Conservation (phyloP, 37 sponge, comb jelly and placozoan genomes). For the Eunapius fragilis region DNA sequence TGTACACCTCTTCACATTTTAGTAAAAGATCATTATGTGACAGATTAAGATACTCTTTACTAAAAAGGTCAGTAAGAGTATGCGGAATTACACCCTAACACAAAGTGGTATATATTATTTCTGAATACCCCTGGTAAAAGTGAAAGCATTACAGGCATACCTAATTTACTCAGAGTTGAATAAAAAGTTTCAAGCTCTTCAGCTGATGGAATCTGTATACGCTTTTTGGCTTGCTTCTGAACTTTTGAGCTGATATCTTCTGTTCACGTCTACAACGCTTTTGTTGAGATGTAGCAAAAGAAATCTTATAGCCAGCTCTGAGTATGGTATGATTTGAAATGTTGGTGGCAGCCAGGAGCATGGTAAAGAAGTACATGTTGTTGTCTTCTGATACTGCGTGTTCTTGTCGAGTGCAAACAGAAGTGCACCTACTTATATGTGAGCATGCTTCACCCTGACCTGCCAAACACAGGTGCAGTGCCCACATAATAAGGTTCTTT, state of each 20-base stretch:
- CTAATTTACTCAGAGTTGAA: conserved; percentile 4
- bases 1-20: conserved; percentile 39
- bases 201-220: conserved; percentile 8
- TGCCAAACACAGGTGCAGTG: conserved; percentile 67
- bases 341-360: conserved; percentile 55
- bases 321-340: conserved; percentile 35
- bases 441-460: conserved; percentile 67
- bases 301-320: conserved; percentile 49
- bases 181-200: conserved; percentile 27
- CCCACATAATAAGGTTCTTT: conserved; percentile 42
- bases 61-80: conserved; percentile 42
- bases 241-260: neutral
- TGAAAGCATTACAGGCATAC: conserved; percentile 57
- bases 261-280: neutral
- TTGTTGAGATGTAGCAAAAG: conserved; percentile 35
- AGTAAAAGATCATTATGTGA: conserved; percentile 17
- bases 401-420: conserved; percentile 47
- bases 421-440: conserved; percentile 68
- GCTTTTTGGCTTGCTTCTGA: neutral
- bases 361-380: conserved; percentile 45
- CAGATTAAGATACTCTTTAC: conserved; percentile 7
- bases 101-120: conserved; percentile 31
- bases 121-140: conserved; percentile 28
- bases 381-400: conserved; percentile 6
- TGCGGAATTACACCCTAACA: conserved; percentile 21